A percentile compares a stretch with the other conserved stretches of the same genome.
These are phyloP conservation scores for Oxyura jamaicensis DNA, from an alignment of 2,113 vertebrate genomes.

Conservation along the genomic window DNA sequence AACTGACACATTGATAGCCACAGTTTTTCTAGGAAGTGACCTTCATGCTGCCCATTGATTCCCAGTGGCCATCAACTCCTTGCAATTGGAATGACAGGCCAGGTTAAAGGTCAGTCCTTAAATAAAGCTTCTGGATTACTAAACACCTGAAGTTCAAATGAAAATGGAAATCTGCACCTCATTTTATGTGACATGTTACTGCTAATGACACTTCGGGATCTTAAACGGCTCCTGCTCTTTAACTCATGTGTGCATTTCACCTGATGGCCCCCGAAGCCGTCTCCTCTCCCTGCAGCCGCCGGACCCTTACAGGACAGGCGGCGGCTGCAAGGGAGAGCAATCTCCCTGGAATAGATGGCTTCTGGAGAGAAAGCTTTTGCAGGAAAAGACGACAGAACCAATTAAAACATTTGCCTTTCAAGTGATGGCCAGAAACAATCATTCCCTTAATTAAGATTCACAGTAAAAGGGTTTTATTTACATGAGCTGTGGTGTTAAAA, in stretches of 20 bases:
- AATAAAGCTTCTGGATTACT: conserved; percentile 87
- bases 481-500: conserved; percentile 18
- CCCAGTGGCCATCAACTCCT: conserved; percentile 81
- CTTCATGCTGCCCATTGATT: conserved; percentile 85
- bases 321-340: not conserved
- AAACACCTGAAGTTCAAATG: conserved; percentile 81
- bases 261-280: not conserved
- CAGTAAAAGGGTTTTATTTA: conserved; percentile 55
- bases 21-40: conserved; percentile 89
- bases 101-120: conserved; percentile 88
- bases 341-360: not conserved
- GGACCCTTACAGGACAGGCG: not conserved
- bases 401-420: conserved; percentile 58
- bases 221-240: conserved; percentile 36
- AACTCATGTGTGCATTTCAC: not conserved
- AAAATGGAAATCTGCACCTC: conserved; percentile 82
- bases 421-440: conserved; percentile 37
- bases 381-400: conserved; percentile 35
- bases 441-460: conserved; percentile 60
- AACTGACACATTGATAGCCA: conserved; percentile 86
- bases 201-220: conserved; percentile 60
- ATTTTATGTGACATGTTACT: conserved; percentile 72
- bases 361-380: not conserved
- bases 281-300: not conserved
- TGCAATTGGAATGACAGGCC: conserved; percentile 82